Percentiles rank a stretch among this genome's conserved stretches.
phyloP scores from a whole-genome alignment of 2,797 vertebrate genomes.

The Periophthalmus magnuspinnatus region DNA sequence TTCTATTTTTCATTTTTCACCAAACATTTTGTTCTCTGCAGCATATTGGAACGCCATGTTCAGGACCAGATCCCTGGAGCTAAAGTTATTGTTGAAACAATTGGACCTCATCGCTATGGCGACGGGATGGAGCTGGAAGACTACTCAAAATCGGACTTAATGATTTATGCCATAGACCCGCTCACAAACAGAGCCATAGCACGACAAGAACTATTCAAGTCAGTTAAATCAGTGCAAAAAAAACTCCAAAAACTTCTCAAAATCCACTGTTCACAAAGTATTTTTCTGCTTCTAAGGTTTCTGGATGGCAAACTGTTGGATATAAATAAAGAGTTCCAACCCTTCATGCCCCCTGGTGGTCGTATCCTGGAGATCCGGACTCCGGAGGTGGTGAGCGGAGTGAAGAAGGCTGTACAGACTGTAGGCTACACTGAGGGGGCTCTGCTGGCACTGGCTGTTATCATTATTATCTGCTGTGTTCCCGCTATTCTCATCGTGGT shows the following conservation, averaged over 20 bases:
- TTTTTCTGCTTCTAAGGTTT: slow-evolving; percentile 77
- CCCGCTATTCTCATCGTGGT: slow-evolving; percentile 95
- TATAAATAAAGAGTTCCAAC: slow-evolving; percentile 96
- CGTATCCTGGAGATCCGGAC: slow-evolving; percentile 95
- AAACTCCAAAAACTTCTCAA: slow-evolving; percentile 14
- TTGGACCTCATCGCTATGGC: slow-evolving; percentile 86
- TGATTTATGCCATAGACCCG: slow-evolving; percentile 96
- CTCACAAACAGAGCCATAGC: slow-evolving; percentile 93
- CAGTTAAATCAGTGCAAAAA: slow-evolving; percentile 54
- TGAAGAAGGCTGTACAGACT: slow-evolving; percentile 90
- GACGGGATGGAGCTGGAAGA: slow-evolving; percentile 91
- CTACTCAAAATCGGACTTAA: slow-evolving; percentile 92
- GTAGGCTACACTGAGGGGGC: slow-evolving; percentile 96
- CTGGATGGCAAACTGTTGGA: slow-evolving; percentile 95
- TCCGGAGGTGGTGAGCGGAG: slow-evolving; percentile 88
- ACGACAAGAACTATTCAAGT: slow-evolving; percentile 94
- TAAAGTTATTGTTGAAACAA: slow-evolving; percentile 92
- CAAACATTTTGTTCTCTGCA: slow-evolving; percentile 45
- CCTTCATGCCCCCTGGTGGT: slow-evolving; percentile 89
- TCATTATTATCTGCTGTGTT: slow-evolving; percentile 94
- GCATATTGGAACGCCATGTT: slow-evolving; percentile 91
- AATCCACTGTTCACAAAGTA: not conserved
- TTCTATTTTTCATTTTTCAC: not conserved
- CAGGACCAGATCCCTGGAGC: slow-evolving; percentile 96
- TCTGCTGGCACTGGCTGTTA: slow-evolving; percentile 89